Conservation (phyloP, 2,888 invertebrate species). For the Brenthis daphne region DNA sequence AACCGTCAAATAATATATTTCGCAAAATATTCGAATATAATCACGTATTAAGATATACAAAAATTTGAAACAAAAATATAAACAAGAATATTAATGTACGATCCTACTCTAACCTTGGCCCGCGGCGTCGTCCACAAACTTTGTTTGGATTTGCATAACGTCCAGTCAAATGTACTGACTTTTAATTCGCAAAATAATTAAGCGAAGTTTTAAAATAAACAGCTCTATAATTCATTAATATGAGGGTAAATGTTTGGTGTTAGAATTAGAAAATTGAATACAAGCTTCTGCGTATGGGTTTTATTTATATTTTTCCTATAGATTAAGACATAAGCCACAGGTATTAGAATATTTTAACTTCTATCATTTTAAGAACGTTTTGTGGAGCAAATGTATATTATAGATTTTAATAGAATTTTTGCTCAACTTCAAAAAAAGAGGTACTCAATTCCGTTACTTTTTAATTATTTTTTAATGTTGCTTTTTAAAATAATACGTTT, state of each 20-base stretch:
- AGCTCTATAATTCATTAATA: constrained; percentile 28
- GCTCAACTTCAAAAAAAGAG: too few relatives aligned
- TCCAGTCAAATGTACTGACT: constrained; percentile 24
- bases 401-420: too few relatives aligned
- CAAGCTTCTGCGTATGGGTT: not conserved
- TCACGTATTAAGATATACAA: constrained; percentile 6
- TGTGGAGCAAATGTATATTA: too few relatives aligned
- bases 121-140: constrained; percentile 24
- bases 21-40: not conserved
- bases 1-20: too few relatives aligned
- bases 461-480: too few relatives aligned
- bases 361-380: too few relatives aligned
- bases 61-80: constrained; percentile 15
- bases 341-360: too few relatives aligned
- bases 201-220: constrained; percentile 35
- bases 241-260: constrained; percentile 13
- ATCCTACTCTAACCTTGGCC: constrained; percentile 14
- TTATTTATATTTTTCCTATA: not conserved
- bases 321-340: too few relatives aligned
- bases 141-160: constrained; percentile 27
- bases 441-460: too few relatives aligned
- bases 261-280: not conserved
- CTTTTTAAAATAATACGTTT: too few relatives aligned
- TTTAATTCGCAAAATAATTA: constrained; percentile 32
- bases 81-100: constrained; percentile 22